Conservation (phyloP, 1,140 invertebrate species). For the Sminthurinus signatus region DNA sequence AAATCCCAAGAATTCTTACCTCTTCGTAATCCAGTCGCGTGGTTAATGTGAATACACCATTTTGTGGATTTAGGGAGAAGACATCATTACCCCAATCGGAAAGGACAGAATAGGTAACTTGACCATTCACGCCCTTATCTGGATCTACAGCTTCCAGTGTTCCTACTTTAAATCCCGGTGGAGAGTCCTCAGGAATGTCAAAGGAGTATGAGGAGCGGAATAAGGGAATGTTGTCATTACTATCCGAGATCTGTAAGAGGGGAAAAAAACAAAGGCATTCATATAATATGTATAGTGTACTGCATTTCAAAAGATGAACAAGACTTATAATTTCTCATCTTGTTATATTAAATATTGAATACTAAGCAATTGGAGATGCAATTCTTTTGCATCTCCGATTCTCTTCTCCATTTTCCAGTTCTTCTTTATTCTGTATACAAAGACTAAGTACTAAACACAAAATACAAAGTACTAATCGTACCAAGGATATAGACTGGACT, state of each 20-base stretch:
- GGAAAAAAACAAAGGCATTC: slow-evolving; percentile 1
- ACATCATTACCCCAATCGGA: slow-evolving; percentile 91
- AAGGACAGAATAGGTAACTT: slow-evolving; percentile 78
- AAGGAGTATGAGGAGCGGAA: slow-evolving; percentile 69
- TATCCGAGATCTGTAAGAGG: slow-evolving; percentile 67
- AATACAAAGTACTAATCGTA: too few relatives aligned
- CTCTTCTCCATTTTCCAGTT: too few relatives aligned
- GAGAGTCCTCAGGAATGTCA: slow-evolving; percentile 77
- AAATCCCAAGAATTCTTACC: slow-evolving; percentile 51
- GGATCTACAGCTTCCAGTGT: slow-evolving; percentile 72
- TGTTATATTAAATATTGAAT: too few relatives aligned
- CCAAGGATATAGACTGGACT: too few relatives aligned
- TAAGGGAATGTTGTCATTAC: slow-evolving; percentile 83
- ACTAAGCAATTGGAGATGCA: too few relatives aligned
- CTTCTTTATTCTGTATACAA: too few relatives aligned
- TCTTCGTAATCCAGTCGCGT: slow-evolving; percentile 87
- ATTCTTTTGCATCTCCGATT: too few relatives aligned
- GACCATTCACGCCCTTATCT: slow-evolving; percentile 78
- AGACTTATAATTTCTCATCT: too few relatives aligned
- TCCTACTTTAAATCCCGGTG: slow-evolving; percentile 70
- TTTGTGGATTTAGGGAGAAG: slow-evolving; percentile 83
- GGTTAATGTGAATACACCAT: slow-evolving; percentile 80
- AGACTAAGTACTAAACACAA: too few relatives aligned
- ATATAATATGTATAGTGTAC: too few relatives aligned
- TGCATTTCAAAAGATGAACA: too few relatives aligned